These are phyloP conservation scores for Meganola albula DNA, from an alignment of 2,888 invertebrate species.

Conservation along the genomic window DNA sequence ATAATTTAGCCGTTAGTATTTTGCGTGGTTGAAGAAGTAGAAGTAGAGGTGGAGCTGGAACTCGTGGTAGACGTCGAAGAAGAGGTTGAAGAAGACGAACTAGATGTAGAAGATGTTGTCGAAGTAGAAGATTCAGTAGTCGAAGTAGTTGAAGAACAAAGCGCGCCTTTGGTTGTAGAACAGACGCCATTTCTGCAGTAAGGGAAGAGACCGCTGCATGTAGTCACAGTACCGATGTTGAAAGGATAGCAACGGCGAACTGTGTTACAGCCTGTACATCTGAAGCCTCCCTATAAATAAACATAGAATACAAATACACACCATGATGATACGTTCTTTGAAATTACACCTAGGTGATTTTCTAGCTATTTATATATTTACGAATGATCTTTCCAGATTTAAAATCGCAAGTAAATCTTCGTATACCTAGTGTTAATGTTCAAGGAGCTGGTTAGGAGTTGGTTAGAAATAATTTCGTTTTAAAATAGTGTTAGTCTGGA, in stretches of 20 bases:
- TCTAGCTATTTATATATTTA: too few species aligned
- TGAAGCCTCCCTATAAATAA: conserved; percentile 19
- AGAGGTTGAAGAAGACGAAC: conserved; percentile 1
- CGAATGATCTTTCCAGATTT: too few species aligned
- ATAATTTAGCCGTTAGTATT: too few species aligned
- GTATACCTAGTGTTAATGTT: too few species aligned
- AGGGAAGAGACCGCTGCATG: conserved; percentile 36
- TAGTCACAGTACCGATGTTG: conserved; percentile 34
- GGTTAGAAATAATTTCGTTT: too few species aligned
- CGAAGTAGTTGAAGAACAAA: conserved; percentile 26
- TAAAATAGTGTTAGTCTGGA: too few species aligned
- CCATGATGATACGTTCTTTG: too few species aligned
- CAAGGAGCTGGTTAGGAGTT: too few species aligned
- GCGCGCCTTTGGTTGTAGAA: conserved; percentile 36
- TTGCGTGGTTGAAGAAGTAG: background rate
- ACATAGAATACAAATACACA: too few species aligned
- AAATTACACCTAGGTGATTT: too few species aligned
- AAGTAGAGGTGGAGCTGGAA: background rate
- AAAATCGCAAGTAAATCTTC: too few species aligned
- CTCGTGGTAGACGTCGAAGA: background rate
- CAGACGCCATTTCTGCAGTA: conserved; percentile 52
- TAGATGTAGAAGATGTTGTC: background rate
- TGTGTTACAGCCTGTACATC: conserved; percentile 36
- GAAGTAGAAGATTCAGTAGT: conserved; percentile 4
- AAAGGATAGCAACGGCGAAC: conserved; percentile 35